Evolutionary conservation across 2,113 vertebrate genomes (phyloP).

Genomic region (Psilopsiagon aymara): DNA sequence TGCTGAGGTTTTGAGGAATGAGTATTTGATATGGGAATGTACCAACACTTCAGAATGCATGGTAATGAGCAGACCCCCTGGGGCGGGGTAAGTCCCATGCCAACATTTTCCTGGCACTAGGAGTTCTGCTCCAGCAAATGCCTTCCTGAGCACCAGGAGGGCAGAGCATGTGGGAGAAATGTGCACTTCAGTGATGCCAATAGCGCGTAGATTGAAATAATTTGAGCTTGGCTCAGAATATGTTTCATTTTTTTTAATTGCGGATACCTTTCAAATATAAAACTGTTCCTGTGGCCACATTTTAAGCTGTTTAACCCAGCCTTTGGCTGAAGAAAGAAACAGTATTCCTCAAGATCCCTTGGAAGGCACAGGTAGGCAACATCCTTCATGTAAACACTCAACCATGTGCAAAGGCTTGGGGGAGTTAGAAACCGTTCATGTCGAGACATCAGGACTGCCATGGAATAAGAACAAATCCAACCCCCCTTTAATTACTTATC

Average conservation of each 20-base stretch:
- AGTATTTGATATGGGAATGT: fast-evolving
- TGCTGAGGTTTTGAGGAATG: neutral
- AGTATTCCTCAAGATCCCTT: neutral
- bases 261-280: neutral
- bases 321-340: neutral
- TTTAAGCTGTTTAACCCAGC: neutral
- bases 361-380: too few relatives aligned
- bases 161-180: neutral
- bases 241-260: neutral
- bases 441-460: neutral
- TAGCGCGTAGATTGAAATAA: neutral
- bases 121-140: neutral
- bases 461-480: neutral
- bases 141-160: neutral
- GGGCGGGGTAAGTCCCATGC: fast-evolving
- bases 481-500: neutral
- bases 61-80: fast-evolving
- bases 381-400: too few relatives aligned
- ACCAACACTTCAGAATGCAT: too few relatives aligned
- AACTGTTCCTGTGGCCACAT: neutral
- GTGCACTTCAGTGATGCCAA: neutral
- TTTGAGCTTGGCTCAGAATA: neutral
- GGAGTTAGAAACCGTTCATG: too few relatives aligned
- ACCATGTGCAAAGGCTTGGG: fast-evolving
- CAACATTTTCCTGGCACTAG: fast-evolving